Evolutionary conservation across 1,140 invertebrate genomes (phyloP).

Genomic region (Drosophila leontia): DNA sequence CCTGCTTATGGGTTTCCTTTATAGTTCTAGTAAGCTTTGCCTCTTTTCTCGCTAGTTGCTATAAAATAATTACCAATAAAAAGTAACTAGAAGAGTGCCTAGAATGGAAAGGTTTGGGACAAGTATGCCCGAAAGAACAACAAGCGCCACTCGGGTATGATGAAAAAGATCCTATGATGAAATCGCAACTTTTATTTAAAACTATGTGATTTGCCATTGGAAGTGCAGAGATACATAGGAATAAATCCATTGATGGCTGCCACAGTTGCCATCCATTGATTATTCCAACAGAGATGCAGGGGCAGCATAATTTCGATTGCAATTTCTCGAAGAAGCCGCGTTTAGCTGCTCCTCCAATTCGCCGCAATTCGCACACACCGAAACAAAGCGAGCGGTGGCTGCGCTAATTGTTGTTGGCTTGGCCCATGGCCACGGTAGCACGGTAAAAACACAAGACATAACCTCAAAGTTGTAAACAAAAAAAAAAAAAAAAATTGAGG

Average conservation of each 20-base stretch:
- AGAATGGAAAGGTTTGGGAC: background rate
- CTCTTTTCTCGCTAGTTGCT: no score
- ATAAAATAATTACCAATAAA: background rate
- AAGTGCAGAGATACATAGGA: no score
- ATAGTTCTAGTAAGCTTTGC: background rate
- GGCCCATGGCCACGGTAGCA: conserved; percentile 28
- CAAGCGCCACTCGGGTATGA: background rate
- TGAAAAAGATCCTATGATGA: background rate
- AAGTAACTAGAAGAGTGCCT: background rate
- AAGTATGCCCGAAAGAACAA: background rate
- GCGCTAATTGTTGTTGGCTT: conserved; percentile 4
- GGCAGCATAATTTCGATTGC: background rate
- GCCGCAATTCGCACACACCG: conserved; percentile 7
- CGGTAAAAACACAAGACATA: conserved; percentile 54
- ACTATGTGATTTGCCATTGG: background rate
- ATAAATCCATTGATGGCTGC: background rate
- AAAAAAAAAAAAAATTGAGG: conserved; percentile 4
- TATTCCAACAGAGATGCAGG: background rate
- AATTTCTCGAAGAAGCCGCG: background rate
- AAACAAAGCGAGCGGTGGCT: background rate
- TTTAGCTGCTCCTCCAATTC: conserved; percentile 6
- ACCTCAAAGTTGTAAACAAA: conserved; percentile 77
- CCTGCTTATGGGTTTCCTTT: background rate
- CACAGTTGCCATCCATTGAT: background rate
- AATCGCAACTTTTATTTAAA: background rate